phyloP scores from a whole-genome alignment of 2,113 vertebrate genomes.

The Odontophorus gujanensis region DNA sequence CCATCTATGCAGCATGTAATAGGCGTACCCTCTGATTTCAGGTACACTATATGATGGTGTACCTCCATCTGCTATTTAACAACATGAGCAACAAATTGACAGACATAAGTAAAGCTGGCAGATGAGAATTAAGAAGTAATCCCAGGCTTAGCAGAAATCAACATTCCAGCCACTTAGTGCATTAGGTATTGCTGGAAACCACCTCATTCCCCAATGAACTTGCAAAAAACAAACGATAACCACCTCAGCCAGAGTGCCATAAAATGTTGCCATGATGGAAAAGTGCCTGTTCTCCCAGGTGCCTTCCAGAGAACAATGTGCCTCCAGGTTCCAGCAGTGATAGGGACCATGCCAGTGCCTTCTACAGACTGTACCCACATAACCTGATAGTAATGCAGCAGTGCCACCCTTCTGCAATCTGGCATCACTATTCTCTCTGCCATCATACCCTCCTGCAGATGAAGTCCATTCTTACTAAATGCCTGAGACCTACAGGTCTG shows the following conservation, averaged over 20 bases:
- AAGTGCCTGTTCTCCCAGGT: not conserved
- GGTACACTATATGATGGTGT: not conserved
- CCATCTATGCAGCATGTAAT: not conserved
- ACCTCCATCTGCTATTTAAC: not conserved
- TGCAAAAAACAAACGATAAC: not conserved
- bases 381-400: not conserved
- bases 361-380: not conserved
- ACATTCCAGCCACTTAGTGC: not conserved
- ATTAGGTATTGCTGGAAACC: not conserved
- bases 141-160: not conserved
- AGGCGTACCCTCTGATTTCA: not conserved
- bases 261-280: not conserved
- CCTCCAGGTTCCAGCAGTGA: not conserved
- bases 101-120: not conserved
- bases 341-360: not conserved
- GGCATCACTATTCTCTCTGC: not conserved
- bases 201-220: not conserved
- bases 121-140: not conserved
- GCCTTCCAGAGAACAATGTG: not conserved
- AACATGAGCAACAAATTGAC: not conserved
- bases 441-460: not conserved
- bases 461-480: not conserved
- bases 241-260: not conserved
- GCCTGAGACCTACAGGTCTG: not conserved
- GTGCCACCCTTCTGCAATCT: not conserved